These are phyloP conservation scores for Colistium nudipinnis DNA, from an alignment of 2,113 vertebrate species.

Conservation along the genomic window DNA sequence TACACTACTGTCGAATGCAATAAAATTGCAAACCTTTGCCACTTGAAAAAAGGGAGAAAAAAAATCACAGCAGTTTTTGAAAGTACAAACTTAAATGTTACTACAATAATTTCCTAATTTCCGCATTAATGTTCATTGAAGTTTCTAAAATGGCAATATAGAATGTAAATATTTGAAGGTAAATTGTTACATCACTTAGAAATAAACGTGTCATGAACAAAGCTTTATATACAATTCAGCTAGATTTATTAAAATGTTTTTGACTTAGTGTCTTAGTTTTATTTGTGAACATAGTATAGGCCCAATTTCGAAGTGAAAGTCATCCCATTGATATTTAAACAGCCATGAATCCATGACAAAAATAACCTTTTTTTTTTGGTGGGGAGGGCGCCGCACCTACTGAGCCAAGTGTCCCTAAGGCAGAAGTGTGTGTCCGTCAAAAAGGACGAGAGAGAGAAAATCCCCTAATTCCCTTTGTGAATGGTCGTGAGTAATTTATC, in stretches of 20 bases:
- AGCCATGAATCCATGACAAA: not conserved
- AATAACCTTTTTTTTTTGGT: constrained; percentile 10
- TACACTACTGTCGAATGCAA: too few relatives aligned
- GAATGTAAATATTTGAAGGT: too few relatives aligned
- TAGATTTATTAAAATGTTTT: too few relatives aligned
- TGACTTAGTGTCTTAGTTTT: not conserved
- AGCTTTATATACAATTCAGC: not conserved
- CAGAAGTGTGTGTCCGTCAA: constrained; percentile 52
- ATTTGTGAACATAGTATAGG: not conserved
- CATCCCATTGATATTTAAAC: constrained; percentile 29
- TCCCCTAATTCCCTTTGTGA: constrained; percentile 67
- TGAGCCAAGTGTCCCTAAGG: constrained; percentile 25
- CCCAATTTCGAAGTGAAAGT: constrained; percentile 14
- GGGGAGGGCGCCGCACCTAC: not conserved
- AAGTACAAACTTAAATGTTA: too few relatives aligned
- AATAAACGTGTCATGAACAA: not conserved
- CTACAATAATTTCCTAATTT: too few relatives aligned
- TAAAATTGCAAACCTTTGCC: too few relatives aligned
- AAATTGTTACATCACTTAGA: not conserved
- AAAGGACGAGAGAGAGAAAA: constrained; percentile 58
- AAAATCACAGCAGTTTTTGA: too few relatives aligned
- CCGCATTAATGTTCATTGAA: too few relatives aligned
- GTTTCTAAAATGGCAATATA: too few relatives aligned
- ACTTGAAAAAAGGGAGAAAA: too few relatives aligned
- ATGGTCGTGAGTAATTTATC: constrained; percentile 65